Base-by-base conservation (phyloP, 1,140 invertebrate genomes). In the Drosophila pallidifrons region DNA sequence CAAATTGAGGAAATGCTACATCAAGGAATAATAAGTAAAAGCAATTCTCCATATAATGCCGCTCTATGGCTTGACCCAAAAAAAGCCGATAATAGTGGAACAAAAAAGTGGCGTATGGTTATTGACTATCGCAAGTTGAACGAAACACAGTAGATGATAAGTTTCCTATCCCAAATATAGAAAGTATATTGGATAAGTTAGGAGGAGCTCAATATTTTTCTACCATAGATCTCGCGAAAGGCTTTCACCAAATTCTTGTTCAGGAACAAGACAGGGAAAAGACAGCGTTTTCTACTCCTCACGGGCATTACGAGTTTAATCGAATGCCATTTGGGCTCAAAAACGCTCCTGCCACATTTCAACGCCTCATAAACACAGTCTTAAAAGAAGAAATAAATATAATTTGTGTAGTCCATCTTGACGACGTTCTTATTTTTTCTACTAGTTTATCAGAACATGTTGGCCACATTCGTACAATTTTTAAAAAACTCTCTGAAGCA, bases 301-400 rank as follows among this genome's bases (percentile, higher is more conserved):
- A 58, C 16, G 70, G 66, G n/a, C 73, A 79, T 52, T 82, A 64
- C 25, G 63, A 77, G 63, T 76, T 41, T 32, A 67, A 60, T 20
- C 57, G 82, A 35, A 92, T 94, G 90, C 83, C 90, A 28, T 93
- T 93, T 64, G 93, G 92, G 11, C 55, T 93, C 16, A 91, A 92
- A 81, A 92, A 92, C 59, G 90, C 92, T 10, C 90, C 91, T 28
- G 74, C 83, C 7, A 93, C 90, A 13, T 94, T 94, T 79, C 91
- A 94, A 85, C 52, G 91, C 16, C 64, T 91, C n/a, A 94, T 94
- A 89, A 82, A 94, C 66, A 69, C 45, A 13, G 75, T 25, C 72
- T 90, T n/a, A 75, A 16, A 63, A 30, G 81, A 81, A 28, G 55
- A 82, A 64, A 77, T 83, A 68, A 80, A 81, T 43, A 77, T 69